Base-by-base conservation (phyloP, 2,888 invertebrate species). In the Rosalia funebris region DNA sequence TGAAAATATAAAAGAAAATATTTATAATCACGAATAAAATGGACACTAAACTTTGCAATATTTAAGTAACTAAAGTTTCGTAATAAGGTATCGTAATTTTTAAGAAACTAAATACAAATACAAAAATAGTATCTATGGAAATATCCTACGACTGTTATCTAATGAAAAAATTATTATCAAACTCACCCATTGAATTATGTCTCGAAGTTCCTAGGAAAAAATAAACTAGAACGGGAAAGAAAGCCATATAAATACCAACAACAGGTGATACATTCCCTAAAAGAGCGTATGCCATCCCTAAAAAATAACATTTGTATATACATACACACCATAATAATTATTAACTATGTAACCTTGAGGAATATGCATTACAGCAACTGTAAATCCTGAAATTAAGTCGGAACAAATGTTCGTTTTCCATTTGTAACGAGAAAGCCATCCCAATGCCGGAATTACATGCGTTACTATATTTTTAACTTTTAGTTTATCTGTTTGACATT, bases 341-440 rank as follows among this genome's bases (percentile, higher is more conserved):
- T 80, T n/a, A 12, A 17, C 20, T n/a, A n/a, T 15, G 53, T 78
- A 20, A 79, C 90, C 92, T 84, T 93, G 93, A 0, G 93, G 93
- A 73, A 93, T 91, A 75, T 93, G 91, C 90, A 93, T 91, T 54
- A 93, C 86, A 32, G 91, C 93, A 1, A 94, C 91, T 0, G 95
- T 95, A 39, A 92, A 82, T 1, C 95, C 95, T n/a, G 93, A 86
- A 39, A 92, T 86, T 9, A 91, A 73, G 81, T 95, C 95, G n/a
- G 86, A 83, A 0, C 87, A 60, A 4, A 92, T 79, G 75, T 90
- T 84, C 16, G 82, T 79, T 68, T 81, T 84, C 80, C 86, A 84
- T 44, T 84, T 83, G 78, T 90, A 90, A 48, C 85, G 82, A 34
- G 84, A 85, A 14, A 90, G 74, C 90, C 90, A 90, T 65, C 82